phyloP scores from a whole-genome alignment of 1,140 invertebrate species.

The Tetragnatha versicolor region DNA sequence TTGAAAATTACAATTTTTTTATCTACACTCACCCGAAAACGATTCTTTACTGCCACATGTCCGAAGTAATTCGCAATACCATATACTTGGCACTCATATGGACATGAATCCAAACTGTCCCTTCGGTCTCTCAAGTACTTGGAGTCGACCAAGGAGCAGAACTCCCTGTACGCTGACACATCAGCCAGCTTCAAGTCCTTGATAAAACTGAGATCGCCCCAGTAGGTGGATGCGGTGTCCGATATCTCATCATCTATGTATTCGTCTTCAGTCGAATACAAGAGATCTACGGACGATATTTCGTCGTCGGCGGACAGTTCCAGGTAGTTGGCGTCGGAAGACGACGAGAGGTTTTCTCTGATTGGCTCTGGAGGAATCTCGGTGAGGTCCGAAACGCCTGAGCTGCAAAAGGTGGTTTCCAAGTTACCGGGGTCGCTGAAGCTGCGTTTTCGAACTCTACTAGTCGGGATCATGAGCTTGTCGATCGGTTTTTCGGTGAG shows the following conservation, averaged over 20 bases:
- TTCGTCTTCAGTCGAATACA: constrained; percentile 43
- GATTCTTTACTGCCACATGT: constrained; percentile 60
- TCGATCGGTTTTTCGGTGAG: not conserved
- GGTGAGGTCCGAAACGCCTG: not conserved
- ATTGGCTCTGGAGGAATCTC: not conserved
- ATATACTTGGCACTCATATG: constrained; percentile 53
- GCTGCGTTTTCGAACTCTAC: constrained; percentile 4
- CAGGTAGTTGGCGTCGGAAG: not conserved
- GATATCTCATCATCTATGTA: constrained; percentile 57
- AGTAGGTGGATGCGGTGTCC: constrained; percentile 20
- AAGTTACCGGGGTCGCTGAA: constrained; percentile 26
- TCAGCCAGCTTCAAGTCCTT: constrained; percentile 2
- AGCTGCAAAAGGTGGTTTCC: not conserved
- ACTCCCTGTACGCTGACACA: not conserved
- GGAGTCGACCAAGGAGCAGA: not conserved
- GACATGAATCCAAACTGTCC: not conserved
- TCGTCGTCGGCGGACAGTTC: constrained; percentile 22
- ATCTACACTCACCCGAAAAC: constrained; percentile 59
- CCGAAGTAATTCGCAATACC: constrained; percentile 59
- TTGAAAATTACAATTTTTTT: no score
- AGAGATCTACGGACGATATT: not conserved
- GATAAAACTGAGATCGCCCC: constrained; percentile 31
- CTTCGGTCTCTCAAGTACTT: not conserved
- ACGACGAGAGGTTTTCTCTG: constrained; percentile 13
- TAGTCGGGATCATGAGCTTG: no score